Percentiles rank a stretch among this genome's conserved stretches.
Evolutionary conservation across 2,888 invertebrate genomes (phyloP).

Genomic region (Homarus gammarus): DNA sequence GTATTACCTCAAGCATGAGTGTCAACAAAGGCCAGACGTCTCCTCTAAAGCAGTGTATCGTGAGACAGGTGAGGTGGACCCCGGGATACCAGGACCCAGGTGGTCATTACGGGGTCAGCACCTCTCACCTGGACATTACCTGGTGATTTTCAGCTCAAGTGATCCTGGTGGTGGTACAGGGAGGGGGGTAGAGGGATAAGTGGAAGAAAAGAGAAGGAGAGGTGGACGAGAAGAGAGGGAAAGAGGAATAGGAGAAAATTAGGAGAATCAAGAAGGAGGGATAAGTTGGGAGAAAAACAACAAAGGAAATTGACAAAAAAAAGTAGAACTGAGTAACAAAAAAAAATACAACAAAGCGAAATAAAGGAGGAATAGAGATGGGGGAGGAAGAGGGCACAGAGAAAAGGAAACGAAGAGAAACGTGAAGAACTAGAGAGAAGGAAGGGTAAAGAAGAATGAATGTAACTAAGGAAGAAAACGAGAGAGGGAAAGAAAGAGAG

Average conservation of each 20-base stretch:
- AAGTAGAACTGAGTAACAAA: no score
- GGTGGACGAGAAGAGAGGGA: neutral
- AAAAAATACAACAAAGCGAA: neutral
- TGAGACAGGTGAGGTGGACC: no score
- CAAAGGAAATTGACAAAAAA: no score
- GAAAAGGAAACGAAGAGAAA: neutral
- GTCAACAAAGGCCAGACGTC: no score
- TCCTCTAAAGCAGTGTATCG: no score
- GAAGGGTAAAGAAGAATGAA: no score
- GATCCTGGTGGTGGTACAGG: neutral
- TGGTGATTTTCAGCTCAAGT: neutral
- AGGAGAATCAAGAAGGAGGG: neutral
- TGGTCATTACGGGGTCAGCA: neutral
- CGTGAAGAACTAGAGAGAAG: neutral
- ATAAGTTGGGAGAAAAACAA: no score
- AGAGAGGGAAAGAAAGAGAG: conserved; percentile 11
- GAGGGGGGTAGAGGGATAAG: neutral
- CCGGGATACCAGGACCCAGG: no score
- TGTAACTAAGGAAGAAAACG: neutral
- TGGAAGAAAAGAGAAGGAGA: neutral
- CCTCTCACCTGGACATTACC: neutral
- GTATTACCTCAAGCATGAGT: no score
- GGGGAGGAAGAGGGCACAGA: no score
- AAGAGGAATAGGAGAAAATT: neutral
- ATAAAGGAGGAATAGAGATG: neutral